phyloP scores from a whole-genome alignment of 2,888 invertebrate genomes.

The Alentia gelatinosa region DNA sequence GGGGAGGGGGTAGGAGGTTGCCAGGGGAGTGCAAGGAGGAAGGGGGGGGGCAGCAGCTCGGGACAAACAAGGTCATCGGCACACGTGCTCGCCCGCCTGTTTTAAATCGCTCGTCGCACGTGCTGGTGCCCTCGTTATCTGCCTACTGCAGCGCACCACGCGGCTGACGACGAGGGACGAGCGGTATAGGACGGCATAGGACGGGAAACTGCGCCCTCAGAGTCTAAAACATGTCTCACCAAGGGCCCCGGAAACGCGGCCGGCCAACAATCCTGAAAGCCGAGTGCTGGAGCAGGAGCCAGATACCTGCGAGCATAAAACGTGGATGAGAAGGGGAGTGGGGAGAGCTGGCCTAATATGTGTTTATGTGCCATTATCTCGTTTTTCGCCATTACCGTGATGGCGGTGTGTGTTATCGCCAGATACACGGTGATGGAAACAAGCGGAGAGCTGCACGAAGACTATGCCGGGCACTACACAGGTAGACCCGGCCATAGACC shows the following conservation, averaged over 20 bases:
- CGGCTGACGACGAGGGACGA: neutral
- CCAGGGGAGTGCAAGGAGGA: neutral
- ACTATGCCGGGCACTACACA: no score
- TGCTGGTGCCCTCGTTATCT: neutral
- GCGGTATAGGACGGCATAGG: neutral
- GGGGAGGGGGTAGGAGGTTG: neutral
- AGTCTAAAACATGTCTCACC: neutral
- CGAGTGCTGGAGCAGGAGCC: neutral
- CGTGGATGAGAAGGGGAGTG: neutral
- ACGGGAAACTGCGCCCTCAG: neutral
- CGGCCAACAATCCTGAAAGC: neutral
- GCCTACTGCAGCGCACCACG: neutral
- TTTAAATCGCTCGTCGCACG: conserved; percentile 2
- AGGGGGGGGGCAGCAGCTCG: neutral
- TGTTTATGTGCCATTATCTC: conserved; percentile 16
- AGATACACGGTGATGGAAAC: no score
- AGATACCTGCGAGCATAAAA: neutral
- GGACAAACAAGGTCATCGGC: neutral
- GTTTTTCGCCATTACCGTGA: neutral
- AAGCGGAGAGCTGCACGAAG: no score
- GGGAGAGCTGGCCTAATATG: neutral
- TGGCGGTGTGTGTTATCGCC: neutral
- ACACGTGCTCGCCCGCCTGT: neutral
- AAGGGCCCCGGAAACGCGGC: neutral
- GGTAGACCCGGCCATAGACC: no score